Base-by-base conservation (phyloP, 2,888 invertebrate genomes). In the Gordius sp. region DNA sequence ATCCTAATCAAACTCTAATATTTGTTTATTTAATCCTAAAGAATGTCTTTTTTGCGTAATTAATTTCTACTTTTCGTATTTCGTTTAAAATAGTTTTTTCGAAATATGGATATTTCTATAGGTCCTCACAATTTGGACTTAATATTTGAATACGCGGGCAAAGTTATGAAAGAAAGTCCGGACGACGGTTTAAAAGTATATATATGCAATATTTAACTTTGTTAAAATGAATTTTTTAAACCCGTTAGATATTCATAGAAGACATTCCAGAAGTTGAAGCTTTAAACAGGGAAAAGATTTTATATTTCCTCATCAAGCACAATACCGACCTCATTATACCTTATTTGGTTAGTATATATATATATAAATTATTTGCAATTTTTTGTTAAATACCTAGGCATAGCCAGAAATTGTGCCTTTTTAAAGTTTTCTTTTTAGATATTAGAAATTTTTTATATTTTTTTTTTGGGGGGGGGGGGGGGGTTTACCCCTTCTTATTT, bases 81-180 rank as follows among this genome's bases (percentile, higher is more conserved):
- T 27, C 25, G 2, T 16, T 58, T 55, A 8, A 24, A 58, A 58
- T 61, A 53, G 56, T 57, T 67, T 61, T 60, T 59, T 47, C 54
- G n/a, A 13, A 33, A 33, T 60, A 33, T 47, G 8, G 20, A 20
- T 47, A n/a, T 20, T 47, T 47, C 57, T 52, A 57, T 67, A 78
- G 79, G 82, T 39, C 69, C 75, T 4, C 79, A 80, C 26, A 77
- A 87, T 64, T 74, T 85, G 62, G 79, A 82, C 60, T 71, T 91
- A 60, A 87, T 97, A 65, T 79, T 91, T 65, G 82, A 91, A 67
- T 93, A 85, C 72, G 78, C 87, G 23, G 80, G 81, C 61, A 89
- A 87, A 85, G 81, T 97, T 56, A 71, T 97, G 41, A 77, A 77
- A 59, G 78, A 80, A 62, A 75, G 82, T 67, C 82, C 87, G 0